Percentiles rank a stretch among this genome's conserved stretches.
phyloP scores from a whole-genome alignment of 2,113 vertebrate species.

The Gavialis gangeticus region DNA sequence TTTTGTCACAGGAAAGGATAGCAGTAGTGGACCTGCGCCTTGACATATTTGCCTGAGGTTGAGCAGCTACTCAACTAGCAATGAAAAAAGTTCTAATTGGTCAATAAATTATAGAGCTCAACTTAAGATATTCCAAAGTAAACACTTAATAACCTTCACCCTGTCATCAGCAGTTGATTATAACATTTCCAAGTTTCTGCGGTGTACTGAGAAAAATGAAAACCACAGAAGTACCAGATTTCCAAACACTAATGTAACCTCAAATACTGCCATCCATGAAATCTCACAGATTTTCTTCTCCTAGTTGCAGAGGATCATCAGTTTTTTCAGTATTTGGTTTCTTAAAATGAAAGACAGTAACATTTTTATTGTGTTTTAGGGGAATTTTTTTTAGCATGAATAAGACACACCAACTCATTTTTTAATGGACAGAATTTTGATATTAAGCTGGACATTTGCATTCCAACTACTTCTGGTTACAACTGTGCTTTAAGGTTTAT shows the following conservation, averaged over 20 bases:
- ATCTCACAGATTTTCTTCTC: background rate
- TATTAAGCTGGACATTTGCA: slow-evolving; percentile 47
- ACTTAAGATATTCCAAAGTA: background rate
- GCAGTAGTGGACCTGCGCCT: slow-evolving; percentile 22
- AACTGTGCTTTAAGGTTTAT: background rate
- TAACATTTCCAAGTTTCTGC: background rate
- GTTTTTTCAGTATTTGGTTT: background rate
- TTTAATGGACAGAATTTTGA: slow-evolving; percentile 30
- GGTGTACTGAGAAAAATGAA: background rate
- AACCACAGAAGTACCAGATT: background rate
- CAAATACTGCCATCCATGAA: background rate
- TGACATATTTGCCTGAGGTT: slow-evolving; percentile 45
- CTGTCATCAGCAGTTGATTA: background rate
- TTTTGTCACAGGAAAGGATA: background rate
- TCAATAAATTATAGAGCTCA: slow-evolving; percentile 26
- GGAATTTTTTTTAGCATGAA: slow-evolving; percentile 62
- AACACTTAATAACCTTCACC: background rate
- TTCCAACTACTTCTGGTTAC: slow-evolving; percentile 12
- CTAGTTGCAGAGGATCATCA: background rate
- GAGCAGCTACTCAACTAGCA: slow-evolving; percentile 28
- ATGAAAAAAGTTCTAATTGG: slow-evolving; percentile 33
- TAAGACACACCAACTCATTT: slow-evolving; percentile 65
- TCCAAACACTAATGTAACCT: background rate
- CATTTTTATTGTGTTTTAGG: slow-evolving; percentile 15
- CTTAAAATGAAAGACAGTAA: background rate